phyloP scores from a whole-genome alignment of 2,113 vertebrate species.

The Odobenus rosmarus region DNA sequence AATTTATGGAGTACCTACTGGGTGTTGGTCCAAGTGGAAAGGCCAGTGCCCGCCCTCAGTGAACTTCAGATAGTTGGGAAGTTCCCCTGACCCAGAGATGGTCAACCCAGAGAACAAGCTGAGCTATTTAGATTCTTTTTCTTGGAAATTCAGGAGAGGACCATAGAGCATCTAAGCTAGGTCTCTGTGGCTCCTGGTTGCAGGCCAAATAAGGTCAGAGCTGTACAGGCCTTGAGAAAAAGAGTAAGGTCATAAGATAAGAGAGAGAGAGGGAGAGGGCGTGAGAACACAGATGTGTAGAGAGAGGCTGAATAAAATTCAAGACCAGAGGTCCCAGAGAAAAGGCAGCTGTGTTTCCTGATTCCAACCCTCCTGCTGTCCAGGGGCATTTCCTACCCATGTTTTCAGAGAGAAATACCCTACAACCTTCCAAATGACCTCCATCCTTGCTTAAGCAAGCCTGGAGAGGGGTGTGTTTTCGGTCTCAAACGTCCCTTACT shows the following conservation, averaged over 20 bases:
- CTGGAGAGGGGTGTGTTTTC: neutral
- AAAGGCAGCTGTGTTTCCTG: neutral
- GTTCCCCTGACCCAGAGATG: neutral
- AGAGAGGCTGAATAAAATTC: neutral
- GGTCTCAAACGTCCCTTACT: neutral
- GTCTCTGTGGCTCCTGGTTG: neutral
- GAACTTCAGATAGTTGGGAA: neutral
- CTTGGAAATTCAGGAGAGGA: neutral
- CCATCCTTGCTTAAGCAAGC: neutral
- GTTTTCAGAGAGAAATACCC: neutral
- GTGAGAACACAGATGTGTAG: rapidly evolving
- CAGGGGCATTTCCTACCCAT: too few species aligned
- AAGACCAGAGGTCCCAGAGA: neutral
- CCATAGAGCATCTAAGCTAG: neutral
- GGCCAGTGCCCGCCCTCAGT: neutral
- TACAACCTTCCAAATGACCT: neutral
- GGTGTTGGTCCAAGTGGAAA: neutral
- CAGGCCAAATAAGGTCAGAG: neutral
- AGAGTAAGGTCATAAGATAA: neutral
- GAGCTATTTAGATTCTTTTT: neutral
- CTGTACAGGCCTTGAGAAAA: neutral
- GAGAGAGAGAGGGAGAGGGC: too few species aligned
- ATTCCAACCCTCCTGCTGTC: too few species aligned
- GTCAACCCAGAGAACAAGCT: neutral
- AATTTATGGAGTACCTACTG: neutral